phyloP scores from a whole-genome alignment of 2,113 vertebrate species.

The Entosphenus tridentatus region DNA sequence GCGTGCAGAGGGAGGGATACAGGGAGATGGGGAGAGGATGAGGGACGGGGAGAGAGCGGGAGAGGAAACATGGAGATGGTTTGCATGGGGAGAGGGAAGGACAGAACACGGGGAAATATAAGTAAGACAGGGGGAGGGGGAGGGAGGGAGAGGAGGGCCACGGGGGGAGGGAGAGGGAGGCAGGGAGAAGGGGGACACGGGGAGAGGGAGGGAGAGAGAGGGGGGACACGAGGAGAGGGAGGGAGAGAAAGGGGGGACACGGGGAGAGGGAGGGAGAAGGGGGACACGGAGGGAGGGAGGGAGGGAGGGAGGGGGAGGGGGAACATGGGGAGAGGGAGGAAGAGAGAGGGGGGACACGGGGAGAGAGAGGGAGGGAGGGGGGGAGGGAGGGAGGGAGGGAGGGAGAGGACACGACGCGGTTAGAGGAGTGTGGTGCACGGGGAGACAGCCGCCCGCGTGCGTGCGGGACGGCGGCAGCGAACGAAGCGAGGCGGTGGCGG shows the following conservation, averaged over 20 bases:
- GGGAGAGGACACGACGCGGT: background rate
- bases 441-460: background rate
- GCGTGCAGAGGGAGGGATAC: slow-evolving; percentile 8
- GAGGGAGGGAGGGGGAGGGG: slow-evolving; percentile 2
- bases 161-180: slow-evolving; percentile 6
- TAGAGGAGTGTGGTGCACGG: slow-evolving; percentile 1
- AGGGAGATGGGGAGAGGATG: slow-evolving; percentile 3
- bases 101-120: background rate
- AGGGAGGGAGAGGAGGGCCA: slow-evolving; percentile 8
- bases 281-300: background rate
- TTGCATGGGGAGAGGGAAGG: background rate
- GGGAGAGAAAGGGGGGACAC: background rate
- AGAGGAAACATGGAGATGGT: no score
- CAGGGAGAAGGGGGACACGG: slow-evolving; percentile 5
- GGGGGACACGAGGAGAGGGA: background rate
- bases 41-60: background rate
- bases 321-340: background rate
- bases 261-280: background rate
- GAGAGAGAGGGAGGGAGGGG: background rate
- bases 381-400: background rate
- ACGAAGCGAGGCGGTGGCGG: background rate
- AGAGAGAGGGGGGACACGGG: background rate
- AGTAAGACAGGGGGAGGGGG: slow-evolving; percentile 6
- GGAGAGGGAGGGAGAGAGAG: background rate
- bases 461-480: background rate